A percentile compares a stretch with the other conserved stretches of the same genome.
These are phyloP conservation scores for Crotalus viridis DNA, from an alignment of 2,113 vertebrate species.

Conservation along the genomic window DNA sequence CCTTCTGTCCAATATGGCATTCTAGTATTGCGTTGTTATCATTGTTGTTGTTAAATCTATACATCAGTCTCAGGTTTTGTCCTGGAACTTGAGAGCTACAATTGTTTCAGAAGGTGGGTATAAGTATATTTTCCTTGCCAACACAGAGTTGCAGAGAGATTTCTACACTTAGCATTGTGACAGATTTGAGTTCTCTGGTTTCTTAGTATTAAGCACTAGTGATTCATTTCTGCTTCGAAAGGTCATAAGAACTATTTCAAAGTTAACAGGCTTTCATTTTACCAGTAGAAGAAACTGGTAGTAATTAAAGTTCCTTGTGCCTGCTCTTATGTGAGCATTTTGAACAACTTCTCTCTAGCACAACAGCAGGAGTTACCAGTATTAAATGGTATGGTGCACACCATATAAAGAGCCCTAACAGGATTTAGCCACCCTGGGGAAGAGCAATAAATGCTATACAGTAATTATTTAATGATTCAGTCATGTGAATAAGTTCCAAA, in stretches of 20 bases:
- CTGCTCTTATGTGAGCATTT: not conserved
- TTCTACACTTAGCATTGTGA: not conserved
- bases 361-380: not conserved
- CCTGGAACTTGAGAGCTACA: not conserved
- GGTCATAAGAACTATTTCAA: not conserved
- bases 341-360: not conserved
- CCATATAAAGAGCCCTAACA: conserved; percentile 15
- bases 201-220: not conserved
- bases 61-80: not conserved
- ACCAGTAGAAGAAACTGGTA: not conserved
- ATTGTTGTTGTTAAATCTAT: not conserved
- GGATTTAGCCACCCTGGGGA: not conserved
- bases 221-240: conserved; percentile 13
- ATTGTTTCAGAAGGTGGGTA: not conserved
- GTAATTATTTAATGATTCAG: conserved; percentile 20
- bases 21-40: not conserved
- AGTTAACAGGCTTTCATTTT: conserved; percentile 3
- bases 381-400: not conserved
- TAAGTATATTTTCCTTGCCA: not conserved
- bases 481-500: not conserved
- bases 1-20: not conserved
- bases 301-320: conserved; percentile 6
- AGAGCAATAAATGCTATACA: not conserved
- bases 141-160: not conserved
- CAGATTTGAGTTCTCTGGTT: not conserved